Base-by-base conservation (phyloP, 2,113 vertebrate species). In the Hyperoodon ampullatus region DNA sequence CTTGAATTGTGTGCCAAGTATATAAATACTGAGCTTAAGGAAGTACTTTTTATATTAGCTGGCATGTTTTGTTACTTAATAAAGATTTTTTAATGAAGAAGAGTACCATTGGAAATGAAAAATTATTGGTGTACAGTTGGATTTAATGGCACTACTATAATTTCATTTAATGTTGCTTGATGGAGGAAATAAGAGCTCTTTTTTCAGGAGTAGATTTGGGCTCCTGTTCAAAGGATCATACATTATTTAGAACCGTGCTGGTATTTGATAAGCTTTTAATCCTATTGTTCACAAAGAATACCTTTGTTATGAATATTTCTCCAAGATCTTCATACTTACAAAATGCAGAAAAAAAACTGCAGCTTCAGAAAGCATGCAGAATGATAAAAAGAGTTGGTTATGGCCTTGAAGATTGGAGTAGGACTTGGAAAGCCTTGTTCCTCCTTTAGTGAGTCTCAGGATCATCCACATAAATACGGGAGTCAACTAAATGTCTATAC, bases 221-320 rank as follows among this genome's bases (percentile, higher is more conserved):
- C 89, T 96, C 16, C 68, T 85, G 23, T 96, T 93, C 78, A 95
- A 92, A 90, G 39, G 68, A 87, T 94, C 91, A 95, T 96, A 82
- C 93, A 97, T 97, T 98, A 97, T 98, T 96, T 96, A 97, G 74
- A 93, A 55, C 90, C 75, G 58, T 93, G 55, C 96, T 84, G 96
- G 61, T 83, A 14, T 96, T 71, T 74, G 86, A 91, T 96, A 96
- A 95, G 92, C 93, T 93, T 97, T 96, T 97, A 97, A 90, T 93
- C 87, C 68, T 96, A 0, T 65, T 97, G 75, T 74, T 95, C 83
- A 84, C 50, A 53, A 80, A 84, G 28, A 92, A 89, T 96, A 70
- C 39, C 83, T 97, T 84, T 80, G 30, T 90, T 90, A 84, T 47
- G 83, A 97, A 82, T 94, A 96, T 30, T 81, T 96, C 86, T 78